Conservation (phyloP, 2,797 vertebrate genomes). For the Rhyacichthys aspro region DNA sequence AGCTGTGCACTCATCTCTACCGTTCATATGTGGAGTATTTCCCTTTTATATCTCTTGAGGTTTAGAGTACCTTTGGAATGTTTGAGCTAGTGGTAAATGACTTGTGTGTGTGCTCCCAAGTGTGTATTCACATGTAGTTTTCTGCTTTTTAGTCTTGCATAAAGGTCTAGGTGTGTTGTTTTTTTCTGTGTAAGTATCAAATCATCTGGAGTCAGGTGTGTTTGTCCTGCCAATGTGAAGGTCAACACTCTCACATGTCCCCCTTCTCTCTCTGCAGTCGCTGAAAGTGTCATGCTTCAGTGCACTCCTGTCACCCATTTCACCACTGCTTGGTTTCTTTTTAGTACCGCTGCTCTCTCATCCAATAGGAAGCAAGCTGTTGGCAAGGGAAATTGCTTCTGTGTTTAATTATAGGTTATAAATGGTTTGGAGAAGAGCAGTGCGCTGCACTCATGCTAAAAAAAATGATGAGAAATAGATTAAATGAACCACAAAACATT, state of each 20-base stretch:
- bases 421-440: conserved; percentile 59
- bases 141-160: conserved; percentile 12
- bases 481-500: conserved; percentile 33
- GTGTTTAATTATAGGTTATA: conserved; percentile 74
- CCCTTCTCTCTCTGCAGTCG: conserved; percentile 27
- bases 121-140: conserved; percentile 18
- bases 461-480: conserved; percentile 50
- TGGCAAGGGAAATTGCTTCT: conserved; percentile 68
- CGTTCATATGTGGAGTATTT: conserved; percentile 5
- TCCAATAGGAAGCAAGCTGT: conserved; percentile 62
- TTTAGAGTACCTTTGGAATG: conserved; percentile 24
- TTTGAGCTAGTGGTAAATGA: conserved; percentile 35
- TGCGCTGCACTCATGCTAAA: conserved; percentile 48
- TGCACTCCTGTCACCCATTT: conserved; percentile 63
- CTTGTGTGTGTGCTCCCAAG: conserved; percentile 13
- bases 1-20: conserved; percentile 7
- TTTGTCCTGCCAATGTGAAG: conserved; percentile 59
- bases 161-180: conserved; percentile 27
- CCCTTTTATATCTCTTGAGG: conserved; percentile 13
- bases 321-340: conserved; percentile 54
- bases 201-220: conserved; percentile 46
- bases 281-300: conserved; percentile 54
- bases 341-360: conserved; percentile 47
- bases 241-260: conserved; percentile 60
- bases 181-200: conserved; percentile 50